These are phyloP conservation scores for Aphrophora alni DNA, from an alignment of 2,888 invertebrate genomes.

Conservation along the genomic window DNA sequence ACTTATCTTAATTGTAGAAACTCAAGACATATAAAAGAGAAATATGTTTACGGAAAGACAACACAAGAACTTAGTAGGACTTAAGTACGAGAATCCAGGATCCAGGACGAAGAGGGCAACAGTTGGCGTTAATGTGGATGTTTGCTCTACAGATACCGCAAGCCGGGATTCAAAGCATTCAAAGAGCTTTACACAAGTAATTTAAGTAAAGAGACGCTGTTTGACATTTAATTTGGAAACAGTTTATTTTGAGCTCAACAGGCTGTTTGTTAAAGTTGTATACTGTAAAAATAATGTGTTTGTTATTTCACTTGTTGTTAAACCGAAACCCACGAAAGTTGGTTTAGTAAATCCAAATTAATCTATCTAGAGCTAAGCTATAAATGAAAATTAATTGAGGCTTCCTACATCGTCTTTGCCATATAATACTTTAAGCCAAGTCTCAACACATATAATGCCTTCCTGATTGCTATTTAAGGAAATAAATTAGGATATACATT, in stretches of 20 bases:
- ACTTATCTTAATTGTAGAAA: no score
- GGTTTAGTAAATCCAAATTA: not conserved
- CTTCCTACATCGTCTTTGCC: no score
- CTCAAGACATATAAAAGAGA: no score
- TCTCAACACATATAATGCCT: no score
- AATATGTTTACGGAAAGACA: no score
- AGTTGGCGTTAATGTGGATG: not conserved
- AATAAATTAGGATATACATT: no score
- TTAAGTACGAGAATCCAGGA: not conserved
- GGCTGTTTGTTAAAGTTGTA: not conserved
- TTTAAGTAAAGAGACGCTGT: not conserved
- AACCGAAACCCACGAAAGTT: not conserved
- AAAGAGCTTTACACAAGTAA: constrained; percentile 1
- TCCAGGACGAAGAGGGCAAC: not conserved
- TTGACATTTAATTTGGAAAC: constrained; percentile 3
- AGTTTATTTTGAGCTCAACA: not conserved
- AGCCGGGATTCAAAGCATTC: not conserved
- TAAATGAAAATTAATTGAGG: no score
- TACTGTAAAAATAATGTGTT: not conserved
- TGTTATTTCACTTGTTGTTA: not conserved
- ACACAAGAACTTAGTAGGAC: no score
- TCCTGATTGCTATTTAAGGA: no score
- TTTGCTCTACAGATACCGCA: not conserved
- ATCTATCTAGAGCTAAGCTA: no score
- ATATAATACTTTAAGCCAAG: no score